Evolutionary conservation across 2,113 vertebrate species (phyloP).

Genomic region (Chaetodon auriga): DNA sequence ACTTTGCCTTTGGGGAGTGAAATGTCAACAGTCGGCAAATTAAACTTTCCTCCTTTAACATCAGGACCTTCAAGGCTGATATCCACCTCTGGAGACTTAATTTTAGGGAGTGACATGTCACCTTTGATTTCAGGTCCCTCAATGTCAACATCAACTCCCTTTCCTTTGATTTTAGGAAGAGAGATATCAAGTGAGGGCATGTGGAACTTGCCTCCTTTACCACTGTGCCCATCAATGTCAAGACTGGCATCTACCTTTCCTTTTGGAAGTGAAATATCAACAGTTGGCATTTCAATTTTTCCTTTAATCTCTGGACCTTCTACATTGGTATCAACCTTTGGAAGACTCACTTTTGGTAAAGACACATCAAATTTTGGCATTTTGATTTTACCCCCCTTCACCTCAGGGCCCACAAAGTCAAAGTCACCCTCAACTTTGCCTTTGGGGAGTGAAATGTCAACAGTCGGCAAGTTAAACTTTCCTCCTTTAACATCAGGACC

Average conservation of each 20-base stretch:
- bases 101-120: slow-evolving; percentile 55
- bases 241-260: slow-evolving; percentile 15
- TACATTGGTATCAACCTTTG: slow-evolving; percentile 23
- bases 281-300: slow-evolving; percentile 18
- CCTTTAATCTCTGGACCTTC: slow-evolving; percentile 40
- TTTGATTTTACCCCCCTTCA: slow-evolving; percentile 63
- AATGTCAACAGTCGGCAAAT: slow-evolving; percentile 48
- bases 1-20: slow-evolving; percentile 53
- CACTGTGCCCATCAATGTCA: slow-evolving; percentile 23
- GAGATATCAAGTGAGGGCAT: slow-evolving; percentile 74
- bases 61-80: slow-evolving; percentile 30
- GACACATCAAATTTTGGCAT: slow-evolving; percentile 51
- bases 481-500: background rate
- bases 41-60: slow-evolving; percentile 53
- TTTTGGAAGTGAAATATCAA: slow-evolving; percentile 64
- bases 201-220: slow-evolving; percentile 57
- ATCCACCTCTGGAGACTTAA: background rate
- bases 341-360: slow-evolving; percentile 39
- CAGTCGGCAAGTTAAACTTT: slow-evolving; percentile 67
- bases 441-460: slow-evolving; percentile 59
- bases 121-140: slow-evolving; percentile 32
- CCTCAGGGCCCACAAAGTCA: slow-evolving; percentile 9
- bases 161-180: slow-evolving; percentile 68
- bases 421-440: slow-evolving; percentile 53
- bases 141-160: slow-evolving; percentile 32